These are phyloP conservation scores for Conomelus anceps DNA, from an alignment of 2,888 invertebrate species.

Conservation along the genomic window DNA sequence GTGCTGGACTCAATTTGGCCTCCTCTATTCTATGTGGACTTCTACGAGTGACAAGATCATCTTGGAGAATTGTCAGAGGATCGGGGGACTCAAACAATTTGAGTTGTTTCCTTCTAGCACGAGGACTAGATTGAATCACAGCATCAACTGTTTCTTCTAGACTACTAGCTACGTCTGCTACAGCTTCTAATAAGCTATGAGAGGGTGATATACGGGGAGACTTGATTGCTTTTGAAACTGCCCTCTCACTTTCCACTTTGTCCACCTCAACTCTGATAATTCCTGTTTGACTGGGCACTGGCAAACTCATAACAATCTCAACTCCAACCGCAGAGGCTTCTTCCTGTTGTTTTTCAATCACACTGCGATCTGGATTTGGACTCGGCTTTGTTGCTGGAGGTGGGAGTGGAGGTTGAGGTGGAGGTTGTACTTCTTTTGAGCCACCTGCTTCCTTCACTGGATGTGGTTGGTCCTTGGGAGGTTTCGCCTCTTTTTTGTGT, in stretches of 20 bases:
- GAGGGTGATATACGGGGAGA: constrained; percentile 39
- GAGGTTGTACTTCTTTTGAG: not conserved
- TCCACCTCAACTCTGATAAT: constrained; percentile 26
- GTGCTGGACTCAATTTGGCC: constrained; percentile 6
- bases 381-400: not conserved
- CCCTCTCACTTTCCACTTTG: constrained; percentile 21
- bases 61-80: constrained; percentile 31
- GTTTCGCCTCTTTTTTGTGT: not conserved
- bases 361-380: not conserved
- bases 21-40: constrained; percentile 17
- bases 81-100: constrained; percentile 27
- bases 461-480: not conserved
- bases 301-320: not conserved
- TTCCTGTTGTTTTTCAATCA: not conserved
- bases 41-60: constrained; percentile 25
- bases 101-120: constrained; percentile 30
- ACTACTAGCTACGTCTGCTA: constrained; percentile 57
- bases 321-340: not conserved
- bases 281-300: constrained; percentile 20
- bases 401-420: no score
- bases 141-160: constrained; percentile 62
- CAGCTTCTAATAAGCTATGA: constrained; percentile 55
- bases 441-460: not conserved
- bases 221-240: constrained; percentile 11
- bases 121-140: constrained; percentile 54